Evolutionary conservation across 2,888 invertebrate genomes (phyloP), one percentile per base, ranked within the genome.

Genomic region (Bimastos eiseni): DNA sequence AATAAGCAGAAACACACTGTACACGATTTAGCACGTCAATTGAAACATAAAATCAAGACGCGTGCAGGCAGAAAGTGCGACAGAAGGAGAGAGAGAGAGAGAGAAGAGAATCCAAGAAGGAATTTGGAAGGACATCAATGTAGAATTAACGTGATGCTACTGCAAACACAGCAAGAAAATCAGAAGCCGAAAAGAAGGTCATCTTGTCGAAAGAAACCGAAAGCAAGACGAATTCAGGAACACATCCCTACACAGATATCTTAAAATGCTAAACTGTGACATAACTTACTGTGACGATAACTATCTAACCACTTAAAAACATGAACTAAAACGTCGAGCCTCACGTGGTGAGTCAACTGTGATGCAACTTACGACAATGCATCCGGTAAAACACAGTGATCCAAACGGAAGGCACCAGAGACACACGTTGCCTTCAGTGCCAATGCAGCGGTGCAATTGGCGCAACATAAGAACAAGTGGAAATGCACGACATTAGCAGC

Each of bases 1-100:
- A 70, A 70, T n/a, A 70, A 30, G n/a, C n/a, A 70, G 70, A 70
- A 70, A 70, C 70, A 70, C n/a, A 70, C 70, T 70, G 70, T 70
- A 70, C 70, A 70, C 70, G 70, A 70, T 70, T 70, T 70, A 70
- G 30, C 70, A 70, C 70, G 30, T 70, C 70, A 70, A 70, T 17
- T n/a, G 70, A n/a, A 70, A 70, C 70, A 70, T 70, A 70, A 70
- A 70, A 70, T 70, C 70, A n/a, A 70, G 70, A 70, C 13, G 30
- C 70, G 13, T 70, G 70, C 70, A 70, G 70, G 49, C 49, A 49
- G 49, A 70, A n/a, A 55, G n/a, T 30, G n/a, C 3, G 11, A 0
- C 8, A 70, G n/a, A n/a, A 8, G 8, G 30, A 49, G 13, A 70
- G 0, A 70, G 70, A n/a, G n/a, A 6, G 13, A n/a, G n/a, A 70